Evolutionary conservation across 1,140 invertebrate species (phyloP).

Genomic region (Caenorhabditis remanei): DNA sequence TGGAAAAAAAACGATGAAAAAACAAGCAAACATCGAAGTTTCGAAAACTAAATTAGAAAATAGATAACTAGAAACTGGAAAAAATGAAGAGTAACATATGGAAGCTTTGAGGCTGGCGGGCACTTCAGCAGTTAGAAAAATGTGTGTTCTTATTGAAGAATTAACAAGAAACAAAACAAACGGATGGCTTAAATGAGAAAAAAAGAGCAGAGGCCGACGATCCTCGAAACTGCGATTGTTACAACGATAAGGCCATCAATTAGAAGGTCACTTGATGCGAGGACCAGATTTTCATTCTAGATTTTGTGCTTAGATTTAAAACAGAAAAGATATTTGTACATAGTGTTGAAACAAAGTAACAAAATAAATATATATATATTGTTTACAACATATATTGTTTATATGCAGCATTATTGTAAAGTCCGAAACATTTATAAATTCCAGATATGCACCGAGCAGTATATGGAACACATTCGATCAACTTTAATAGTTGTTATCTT

Average conservation of each 20-base stretch:
- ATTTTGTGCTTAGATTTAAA: neutral
- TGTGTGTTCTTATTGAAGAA: neutral
- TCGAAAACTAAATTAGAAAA: neutral
- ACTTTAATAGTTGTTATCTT: no score
- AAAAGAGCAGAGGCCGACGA: constrained; percentile 24
- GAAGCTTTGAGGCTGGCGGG: neutral
- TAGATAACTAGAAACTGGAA: neutral
- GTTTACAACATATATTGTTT: no score
- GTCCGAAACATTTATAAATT: no score
- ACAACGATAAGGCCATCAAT: constrained; percentile 50
- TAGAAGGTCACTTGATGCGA: constrained; percentile 37
- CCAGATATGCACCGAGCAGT: no score
- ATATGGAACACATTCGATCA: no score
- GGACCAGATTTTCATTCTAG: neutral
- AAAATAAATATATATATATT: no score
- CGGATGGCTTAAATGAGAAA: neutral
- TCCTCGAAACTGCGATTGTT: constrained; percentile 43
- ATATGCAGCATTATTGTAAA: no score
- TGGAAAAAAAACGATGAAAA: neutral
- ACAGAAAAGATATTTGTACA: neutral
- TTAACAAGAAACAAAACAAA: neutral
- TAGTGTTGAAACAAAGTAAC: neutral
- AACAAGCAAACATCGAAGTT: constrained; percentile 3
- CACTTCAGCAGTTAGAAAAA: neutral
- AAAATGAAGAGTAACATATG: constrained; percentile 28